Evolutionary conservation across 2,113 vertebrate species (phyloP), one percentile per base, ranked within the genome.

Genomic region (Dipodomys spectabilis): DNA sequence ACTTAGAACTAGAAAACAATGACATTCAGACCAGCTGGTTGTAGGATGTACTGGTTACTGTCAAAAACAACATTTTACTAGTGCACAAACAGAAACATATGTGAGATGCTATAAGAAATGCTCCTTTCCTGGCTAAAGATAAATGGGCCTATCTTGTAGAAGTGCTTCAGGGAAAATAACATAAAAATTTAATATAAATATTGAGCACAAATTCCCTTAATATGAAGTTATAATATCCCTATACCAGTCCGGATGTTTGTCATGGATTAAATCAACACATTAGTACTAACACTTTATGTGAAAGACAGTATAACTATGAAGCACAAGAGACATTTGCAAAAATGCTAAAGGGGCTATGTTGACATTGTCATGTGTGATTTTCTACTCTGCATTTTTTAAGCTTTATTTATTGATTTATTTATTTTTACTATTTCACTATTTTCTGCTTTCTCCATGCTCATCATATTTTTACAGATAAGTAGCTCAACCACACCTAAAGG

Each of bases 261-360:
- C 12, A 88, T 81, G 64, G 25, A 62, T 84, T 95, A 86, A 92
- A 90, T 68, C 28, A 93, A 75, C 9, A 71, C 22, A 68, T 84
- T 65, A 45, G 71, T 72, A 82, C 30, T 79, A 85, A 71, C 6
- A 32, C 32, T 80, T 85, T 77, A 60, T 95, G 44, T 30, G 64
- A 68, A 93, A 77, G 11, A 6, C 6, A 18, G 0, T 12, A 1
- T 73, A 68, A 60, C 30, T 30, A 92, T n/a, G 73, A 69, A 81
- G 28, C 44, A 82, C 25, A 62, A 90, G 25, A 3, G 4, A 86
- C 45, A 4, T 80, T 78, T 75, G 5, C 4, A 32, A 85, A 79
- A 90, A 67, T 79, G 28, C 65, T 35, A 27, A 88, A 28, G 22
- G 64, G 25, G 5, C 6, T 45, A 84, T 32, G 45, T 10, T 35